phyloP scores from a whole-genome alignment of 1,140 invertebrate species.

The Mesaphorura yosii region DNA sequence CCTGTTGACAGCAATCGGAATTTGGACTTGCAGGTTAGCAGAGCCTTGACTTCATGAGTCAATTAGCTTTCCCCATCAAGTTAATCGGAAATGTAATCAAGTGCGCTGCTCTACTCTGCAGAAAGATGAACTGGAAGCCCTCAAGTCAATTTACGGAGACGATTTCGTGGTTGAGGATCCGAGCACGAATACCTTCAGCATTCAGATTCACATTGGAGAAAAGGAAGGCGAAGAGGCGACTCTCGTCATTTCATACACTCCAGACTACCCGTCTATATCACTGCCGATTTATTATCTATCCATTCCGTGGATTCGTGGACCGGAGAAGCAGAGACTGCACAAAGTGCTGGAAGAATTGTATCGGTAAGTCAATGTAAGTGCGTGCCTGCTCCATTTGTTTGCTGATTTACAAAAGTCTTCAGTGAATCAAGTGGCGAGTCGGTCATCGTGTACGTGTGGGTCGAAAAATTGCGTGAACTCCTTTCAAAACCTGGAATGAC shows the following conservation, averaged over 20 bases:
- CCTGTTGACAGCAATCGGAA: too few species aligned
- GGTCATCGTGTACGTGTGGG: slow-evolving; percentile 60
- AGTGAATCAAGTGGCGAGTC: slow-evolving; percentile 54
- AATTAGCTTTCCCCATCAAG: too few species aligned
- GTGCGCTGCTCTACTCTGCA: slow-evolving; percentile 37
- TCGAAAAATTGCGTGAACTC: slow-evolving; percentile 58
- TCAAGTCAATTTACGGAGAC: slow-evolving; percentile 59
- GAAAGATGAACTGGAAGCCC: slow-evolving; percentile 60
- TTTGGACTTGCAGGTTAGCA: too few species aligned
- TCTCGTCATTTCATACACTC: slow-evolving; percentile 48
- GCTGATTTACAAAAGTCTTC: slow-evolving; percentile 5
- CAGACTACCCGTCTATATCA: slow-evolving; percentile 50
- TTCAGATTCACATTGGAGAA: slow-evolving; percentile 14
- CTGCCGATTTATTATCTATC: slow-evolving; percentile 59
- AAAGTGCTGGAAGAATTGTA: slow-evolving; percentile 51
- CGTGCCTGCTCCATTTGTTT: slow-evolving; percentile 12
- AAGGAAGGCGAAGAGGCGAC: slow-evolving; percentile 38
- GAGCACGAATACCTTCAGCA: slow-evolving; percentile 10
- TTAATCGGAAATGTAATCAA: too few species aligned
- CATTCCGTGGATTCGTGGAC: slow-evolving; percentile 53
- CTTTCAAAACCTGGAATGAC: slow-evolving; percentile 23
- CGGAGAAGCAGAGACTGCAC: slow-evolving; percentile 45
- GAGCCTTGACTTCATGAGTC: too few species aligned
- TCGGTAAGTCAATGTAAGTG: slow-evolving; percentile 55
- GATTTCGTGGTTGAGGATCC: slow-evolving; percentile 51